A percentile compares a stretch with the other conserved stretches of the same genome.
phyloP scores from a whole-genome alignment of 2,888 invertebrate genomes.

The Rhabditophanes sp. region DNA sequence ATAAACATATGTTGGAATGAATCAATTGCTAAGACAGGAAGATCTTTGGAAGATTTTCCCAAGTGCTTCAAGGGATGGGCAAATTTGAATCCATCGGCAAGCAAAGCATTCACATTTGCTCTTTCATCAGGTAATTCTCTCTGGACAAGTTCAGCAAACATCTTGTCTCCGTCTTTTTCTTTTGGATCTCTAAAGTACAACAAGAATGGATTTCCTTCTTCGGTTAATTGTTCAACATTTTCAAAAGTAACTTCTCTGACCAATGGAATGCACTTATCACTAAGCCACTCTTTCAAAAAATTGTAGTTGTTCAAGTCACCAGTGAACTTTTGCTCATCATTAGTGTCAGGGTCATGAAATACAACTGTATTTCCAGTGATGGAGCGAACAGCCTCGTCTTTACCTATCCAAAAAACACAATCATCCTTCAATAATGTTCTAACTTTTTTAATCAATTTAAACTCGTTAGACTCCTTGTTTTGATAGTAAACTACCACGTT shows the following conservation, averaged over 20 bases:
- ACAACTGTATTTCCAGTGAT: slow-evolving; percentile 21
- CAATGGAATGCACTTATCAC: slow-evolving; percentile 85
- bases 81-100: slow-evolving; percentile 81
- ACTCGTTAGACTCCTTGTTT: slow-evolving; percentile 22
- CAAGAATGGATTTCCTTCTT: slow-evolving; percentile 67
- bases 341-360: slow-evolving; percentile 31
- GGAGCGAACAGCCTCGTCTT: slow-evolving; percentile 13
- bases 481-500: slow-evolving; percentile 31
- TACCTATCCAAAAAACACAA: slow-evolving; percentile 81
- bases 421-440: slow-evolving; percentile 76
- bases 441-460: slow-evolving; percentile 22
- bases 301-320: slow-evolving; percentile 51
- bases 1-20: slow-evolving; percentile 94
- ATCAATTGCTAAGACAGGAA: slow-evolving; percentile 91
- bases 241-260: slow-evolving; percentile 97
- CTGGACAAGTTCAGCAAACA: slow-evolving; percentile 57
- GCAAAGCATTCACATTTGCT: slow-evolving; percentile 82
- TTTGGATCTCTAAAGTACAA: slow-evolving; percentile 78
- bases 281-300: slow-evolving; percentile 67
- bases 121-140: slow-evolving; percentile 67
- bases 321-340: slow-evolving; percentile 33
- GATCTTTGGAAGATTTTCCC: slow-evolving; percentile 70
- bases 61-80: slow-evolving; percentile 93
- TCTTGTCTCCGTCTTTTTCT: slow-evolving; percentile 68
- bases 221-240: slow-evolving; percentile 64